Evolutionary conservation across 2,888 invertebrate genomes (phyloP), one percentile per base, ranked within the genome.

Genomic region (Cheilosia variabilis): DNA sequence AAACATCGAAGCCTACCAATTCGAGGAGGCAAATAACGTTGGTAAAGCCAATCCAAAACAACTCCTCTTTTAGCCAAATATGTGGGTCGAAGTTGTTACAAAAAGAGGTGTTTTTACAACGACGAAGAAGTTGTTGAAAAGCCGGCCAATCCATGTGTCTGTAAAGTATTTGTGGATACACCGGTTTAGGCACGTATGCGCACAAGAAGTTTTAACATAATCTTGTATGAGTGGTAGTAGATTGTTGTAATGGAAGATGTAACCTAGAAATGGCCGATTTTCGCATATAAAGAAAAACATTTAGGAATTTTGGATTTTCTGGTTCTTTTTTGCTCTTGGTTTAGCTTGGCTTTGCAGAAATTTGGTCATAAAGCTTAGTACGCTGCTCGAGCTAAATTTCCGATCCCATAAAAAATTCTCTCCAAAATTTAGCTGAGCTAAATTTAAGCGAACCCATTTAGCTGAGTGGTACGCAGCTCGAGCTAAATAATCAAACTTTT

Each of bases 61-160:
- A 69, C 62, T 81, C 55, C 53, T 60, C 41, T 47, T 82, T 78
- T 31, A 72, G 66, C 60, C 66, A 57, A 83, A 83, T 79, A 83
- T 83, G 83, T 83, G 83, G 83, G 83, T 83, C 83, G 83, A 79
- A 83, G 79, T 78, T 68, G 66, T 72, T 83, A 68, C 72, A 72
- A 66, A 62, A 41, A 68, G 0, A 43, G 55, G 15, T 19, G 41
- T 34, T 55, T 45, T 24, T 47, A 41, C 22, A 13, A 58, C 34
- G 47, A 52, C 47, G 45, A 19, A 37, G 37, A 37, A 19, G 47
- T 47, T 41, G 63, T 57, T 50, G 43, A 73, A 45, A 75, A 68
- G 75, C 68, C 80, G 80, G 62, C 27, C 45, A 55, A 66, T 80
- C 55, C 13, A 62, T 60, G 66, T 62, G 62, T 62, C 75, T 75